Evolutionary conservation across 2,797 vertebrate genomes (phyloP), one percentile per base, ranked within the genome.

Genomic region (Cryptoprocta ferox): DNA sequence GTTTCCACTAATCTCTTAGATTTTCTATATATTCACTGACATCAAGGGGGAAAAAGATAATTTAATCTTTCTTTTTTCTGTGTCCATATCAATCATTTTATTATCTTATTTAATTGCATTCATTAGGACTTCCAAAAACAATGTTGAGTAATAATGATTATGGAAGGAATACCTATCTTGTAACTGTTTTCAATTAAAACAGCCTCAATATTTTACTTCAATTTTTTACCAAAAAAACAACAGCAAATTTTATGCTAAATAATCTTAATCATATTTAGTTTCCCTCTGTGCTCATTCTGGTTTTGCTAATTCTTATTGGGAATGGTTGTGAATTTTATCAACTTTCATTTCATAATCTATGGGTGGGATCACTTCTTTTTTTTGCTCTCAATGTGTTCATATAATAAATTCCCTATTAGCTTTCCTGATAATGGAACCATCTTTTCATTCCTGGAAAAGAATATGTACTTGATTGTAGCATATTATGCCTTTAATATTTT

Each of bases 161-260:
- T 0, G 42, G 63, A 10, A 80, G 53, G 56, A 84, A 68, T 0
- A 13, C 24, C 32, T 85, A 61, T 39, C 14, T 84, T 50, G 19
- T 79, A 80, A 21, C 42, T 95, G 56, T 73, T 95, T 73, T 86
- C 65, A 65, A 45, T 65, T 56, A 91, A 91, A 91, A 66, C 53
- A 26, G 14, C 35, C 73, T 91, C n/a, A 32, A 53, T 87, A 87
- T 65, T 81, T 81, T 87, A 65, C 24, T 73, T 56, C 14, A 24
- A 59, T 59, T 8, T 59, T 59, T 65, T 56, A 87, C 66, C 18
- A 71, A 45, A 45, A 94, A 83, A 56, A 14, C 32, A 83, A 61
- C 0, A 37, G 26, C 15, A 92, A 89, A 63, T 28, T 5, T 70
- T 79, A 70, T 53, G 63, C n/a, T 78, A 63, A 68, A 71, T 5